A percentile compares a stretch with the other conserved stretches of the same genome.
These are phyloP conservation scores for Palloptera scutellata DNA, from an alignment of 2,888 invertebrate species.

Conservation along the genomic window DNA sequence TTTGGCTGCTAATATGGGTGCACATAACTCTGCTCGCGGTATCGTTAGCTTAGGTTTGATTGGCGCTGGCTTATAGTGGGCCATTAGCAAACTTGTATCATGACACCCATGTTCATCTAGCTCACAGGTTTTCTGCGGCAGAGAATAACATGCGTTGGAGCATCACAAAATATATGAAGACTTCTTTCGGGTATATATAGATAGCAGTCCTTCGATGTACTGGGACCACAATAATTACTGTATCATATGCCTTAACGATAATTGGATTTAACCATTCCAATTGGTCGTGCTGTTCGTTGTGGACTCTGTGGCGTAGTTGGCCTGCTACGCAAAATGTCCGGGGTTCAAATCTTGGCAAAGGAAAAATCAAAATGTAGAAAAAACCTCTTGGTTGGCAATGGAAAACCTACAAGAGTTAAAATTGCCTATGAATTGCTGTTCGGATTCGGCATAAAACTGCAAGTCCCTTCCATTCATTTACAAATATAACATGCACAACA, in stretches of 20 bases:
- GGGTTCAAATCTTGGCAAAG: no score
- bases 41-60: constrained; percentile 22
- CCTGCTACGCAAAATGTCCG: no score
- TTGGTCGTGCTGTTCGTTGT: no score
- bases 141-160: constrained; percentile 16
- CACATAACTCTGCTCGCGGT: constrained; percentile 25
- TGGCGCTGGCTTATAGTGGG: constrained; percentile 17
- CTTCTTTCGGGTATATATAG: neutral
- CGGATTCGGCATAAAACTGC: no score
- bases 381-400: no score
- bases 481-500: no score
- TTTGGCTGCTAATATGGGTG: constrained; percentile 17
- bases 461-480: no score
- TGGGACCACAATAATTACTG: constrained; percentile 15
- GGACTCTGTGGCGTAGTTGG: no score
- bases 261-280: constrained; percentile 30
- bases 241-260: constrained; percentile 25
- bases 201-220: constrained; percentile 3
- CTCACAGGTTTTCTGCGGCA: constrained; percentile 21
- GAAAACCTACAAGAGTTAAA: no score
- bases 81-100: constrained; percentile 12
- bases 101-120: neutral
- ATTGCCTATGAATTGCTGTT: no score
- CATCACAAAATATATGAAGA: constrained; percentile 24
- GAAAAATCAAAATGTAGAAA: no score